Percentiles rank a stretch among this genome's conserved stretches.
phyloP scores from a whole-genome alignment of 1,140 invertebrate genomes.

The Papilio dardanus region DNA sequence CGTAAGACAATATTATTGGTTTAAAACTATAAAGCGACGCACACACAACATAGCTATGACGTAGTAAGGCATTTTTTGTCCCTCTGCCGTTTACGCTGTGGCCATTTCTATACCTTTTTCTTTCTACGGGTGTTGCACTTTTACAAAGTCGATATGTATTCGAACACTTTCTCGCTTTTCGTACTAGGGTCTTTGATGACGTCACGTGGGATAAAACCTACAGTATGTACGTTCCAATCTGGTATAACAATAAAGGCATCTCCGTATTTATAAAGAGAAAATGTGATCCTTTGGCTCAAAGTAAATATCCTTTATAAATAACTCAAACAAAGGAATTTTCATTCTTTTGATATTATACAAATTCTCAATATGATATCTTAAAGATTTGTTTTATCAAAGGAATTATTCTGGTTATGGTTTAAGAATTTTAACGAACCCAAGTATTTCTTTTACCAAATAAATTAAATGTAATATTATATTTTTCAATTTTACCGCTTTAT shows the following conservation, averaged over 20 bases:
- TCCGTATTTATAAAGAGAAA: neutral
- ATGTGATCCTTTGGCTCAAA: constrained; percentile 2
- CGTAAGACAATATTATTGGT: too few relatives aligned
- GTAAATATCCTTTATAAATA: constrained; percentile 5
- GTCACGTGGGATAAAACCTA: neutral
- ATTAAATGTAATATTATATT: too few relatives aligned
- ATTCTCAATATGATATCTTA: neutral
- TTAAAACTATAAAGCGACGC: too few relatives aligned
- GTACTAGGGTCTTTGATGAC: too few relatives aligned
- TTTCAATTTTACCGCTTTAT: too few relatives aligned
- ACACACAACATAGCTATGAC: too few relatives aligned
- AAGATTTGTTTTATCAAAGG: constrained; percentile 11
- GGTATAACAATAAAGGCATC: neutral
- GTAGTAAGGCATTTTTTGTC: too few relatives aligned
- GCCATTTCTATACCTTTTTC: too few relatives aligned
- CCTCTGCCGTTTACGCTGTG: too few relatives aligned
- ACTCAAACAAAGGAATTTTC: constrained; percentile 9
- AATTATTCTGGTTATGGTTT: neutral
- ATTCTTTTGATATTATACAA: constrained; percentile 7
- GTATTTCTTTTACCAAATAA: neutral
- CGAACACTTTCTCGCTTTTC: too few relatives aligned
- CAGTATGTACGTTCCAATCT: neutral
- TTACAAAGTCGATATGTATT: too few relatives aligned
- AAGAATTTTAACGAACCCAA: neutral
- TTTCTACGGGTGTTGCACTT: too few relatives aligned